Evolutionary conservation across 2,888 invertebrate genomes (phyloP).

Genomic region (Scrobipalpa atriplicella): DNA sequence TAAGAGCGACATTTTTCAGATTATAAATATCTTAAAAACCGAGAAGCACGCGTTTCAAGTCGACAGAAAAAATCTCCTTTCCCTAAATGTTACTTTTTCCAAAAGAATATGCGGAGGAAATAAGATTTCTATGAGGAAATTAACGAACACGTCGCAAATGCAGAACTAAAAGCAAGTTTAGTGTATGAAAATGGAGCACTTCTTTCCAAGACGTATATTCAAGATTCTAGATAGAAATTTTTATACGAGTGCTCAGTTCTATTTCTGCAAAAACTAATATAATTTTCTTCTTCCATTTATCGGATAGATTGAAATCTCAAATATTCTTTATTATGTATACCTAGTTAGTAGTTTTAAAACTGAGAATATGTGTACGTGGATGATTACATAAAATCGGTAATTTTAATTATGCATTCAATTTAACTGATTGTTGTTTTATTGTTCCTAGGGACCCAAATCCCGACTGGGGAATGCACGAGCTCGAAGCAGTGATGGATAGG

Average conservation of each 20-base stretch:
- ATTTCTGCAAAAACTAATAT: no score
- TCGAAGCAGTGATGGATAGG: slow-evolving; percentile 90
- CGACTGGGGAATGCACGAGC: slow-evolving; percentile 91
- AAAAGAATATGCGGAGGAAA: background rate
- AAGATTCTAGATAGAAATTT: no score
- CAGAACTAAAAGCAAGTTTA: slow-evolving; percentile 8
- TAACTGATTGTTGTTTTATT: background rate
- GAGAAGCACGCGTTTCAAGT: background rate
- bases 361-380: no score
- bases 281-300: no score
- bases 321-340: no score
- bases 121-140: slow-evolving; percentile 15
- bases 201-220: background rate
- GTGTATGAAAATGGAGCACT: slow-evolving; percentile 10
- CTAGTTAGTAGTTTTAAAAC: no score
- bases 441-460: slow-evolving; percentile 65
- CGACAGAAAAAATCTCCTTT: background rate
- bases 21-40: background rate
- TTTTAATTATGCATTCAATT: no score
- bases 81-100: background rate
- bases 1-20: background rate
- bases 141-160: slow-evolving; percentile 11
- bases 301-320: no score
- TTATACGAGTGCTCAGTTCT: no score
- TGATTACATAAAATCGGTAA: no score